phyloP scores from a whole-genome alignment of 1,140 invertebrate species.

The Caerostris extrusa region DNA sequence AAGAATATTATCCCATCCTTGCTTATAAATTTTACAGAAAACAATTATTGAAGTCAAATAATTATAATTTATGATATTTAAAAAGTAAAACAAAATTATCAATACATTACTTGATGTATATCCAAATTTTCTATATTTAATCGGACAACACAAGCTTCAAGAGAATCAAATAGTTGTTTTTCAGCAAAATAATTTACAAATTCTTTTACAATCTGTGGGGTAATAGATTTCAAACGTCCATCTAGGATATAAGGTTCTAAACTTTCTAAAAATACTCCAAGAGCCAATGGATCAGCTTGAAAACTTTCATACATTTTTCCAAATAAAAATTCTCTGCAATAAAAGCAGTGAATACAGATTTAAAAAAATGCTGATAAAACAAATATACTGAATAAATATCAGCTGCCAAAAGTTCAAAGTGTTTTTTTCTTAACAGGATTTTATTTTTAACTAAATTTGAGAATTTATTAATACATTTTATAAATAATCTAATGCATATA shows the following conservation, averaged over 20 bases:
- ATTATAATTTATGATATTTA: neutral
- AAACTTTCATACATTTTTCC: constrained; percentile 83
- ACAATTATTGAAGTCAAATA: too few relatives aligned
- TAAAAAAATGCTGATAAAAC: neutral
- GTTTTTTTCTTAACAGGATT: too few relatives aligned
- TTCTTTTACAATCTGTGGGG: constrained; percentile 84
- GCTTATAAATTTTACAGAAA: too few relatives aligned
- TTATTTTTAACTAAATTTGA: too few relatives aligned
- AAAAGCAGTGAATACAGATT: neutral
- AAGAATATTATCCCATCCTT: too few relatives aligned
- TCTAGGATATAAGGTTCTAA: constrained; percentile 84
- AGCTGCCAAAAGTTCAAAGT: too few relatives aligned
- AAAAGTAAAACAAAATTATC: neutral
- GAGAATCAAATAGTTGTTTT: constrained; percentile 83
- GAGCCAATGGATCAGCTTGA: constrained; percentile 79
- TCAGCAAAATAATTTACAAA: constrained; percentile 84
- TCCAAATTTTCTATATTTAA: constrained; percentile 92
- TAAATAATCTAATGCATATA: too few relatives aligned
- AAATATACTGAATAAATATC: too few relatives aligned
- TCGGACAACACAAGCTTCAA: constrained; percentile 91
- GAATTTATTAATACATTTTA: too few relatives aligned
- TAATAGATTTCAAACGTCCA: constrained; percentile 83
- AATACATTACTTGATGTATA: constrained; percentile 88
- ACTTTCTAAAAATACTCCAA: constrained; percentile 83
- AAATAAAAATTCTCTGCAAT: constrained; percentile 82